Evolutionary conservation across 2,113 vertebrate genomes (phyloP), one percentile per base, ranked within the genome.

Genomic region (Pyxicephalus adspersus): DNA sequence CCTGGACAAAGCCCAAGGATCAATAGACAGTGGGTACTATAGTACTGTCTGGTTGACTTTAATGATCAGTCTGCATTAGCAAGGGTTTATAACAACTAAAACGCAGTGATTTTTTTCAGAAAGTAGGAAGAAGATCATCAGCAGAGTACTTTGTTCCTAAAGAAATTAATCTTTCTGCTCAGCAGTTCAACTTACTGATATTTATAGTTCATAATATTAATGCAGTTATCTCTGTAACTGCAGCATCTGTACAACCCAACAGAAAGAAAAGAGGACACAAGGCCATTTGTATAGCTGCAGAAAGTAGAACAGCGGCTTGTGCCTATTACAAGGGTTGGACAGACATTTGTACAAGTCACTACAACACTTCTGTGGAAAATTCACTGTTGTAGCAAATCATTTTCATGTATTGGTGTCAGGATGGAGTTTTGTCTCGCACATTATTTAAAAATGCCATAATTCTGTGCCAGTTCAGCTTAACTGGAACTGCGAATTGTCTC

Each of bases 401-500:
- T 45, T 22, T 68, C 45, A 45, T 20, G 64, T 79, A 38, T 9
- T 25, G 70, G 4, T 74, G 25, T 73, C 64, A 84, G 83, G 76
- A 68, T 74, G 50, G 15, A 20, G 45, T 64, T 76, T 77, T 61
- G 83, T 25, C 82, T 64, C 15, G 65, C 28, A 63, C 38, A 29
- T 54, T 72, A 26, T 15, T 25, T 25, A 64, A 31, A 38, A 55
- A 57, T 23, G 23, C 23, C 26, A 17, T 61, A 80, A 8, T 72
- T 75, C 31, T 23, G n/a, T 67, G 74, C 87, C 87, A 65, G 85
- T 70, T 85, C 81, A 34, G 76, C 85, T 86, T 77, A 76, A 83
- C 73, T 83, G 82, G 73, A 38, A 85, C 83, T 84, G 83, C 85
- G 80, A 29, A 76, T 80, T 83, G 83, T 84, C 70, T 87, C 84